Conservation (phyloP, 2,113 vertebrate species). For the Tupaia tana region DNA sequence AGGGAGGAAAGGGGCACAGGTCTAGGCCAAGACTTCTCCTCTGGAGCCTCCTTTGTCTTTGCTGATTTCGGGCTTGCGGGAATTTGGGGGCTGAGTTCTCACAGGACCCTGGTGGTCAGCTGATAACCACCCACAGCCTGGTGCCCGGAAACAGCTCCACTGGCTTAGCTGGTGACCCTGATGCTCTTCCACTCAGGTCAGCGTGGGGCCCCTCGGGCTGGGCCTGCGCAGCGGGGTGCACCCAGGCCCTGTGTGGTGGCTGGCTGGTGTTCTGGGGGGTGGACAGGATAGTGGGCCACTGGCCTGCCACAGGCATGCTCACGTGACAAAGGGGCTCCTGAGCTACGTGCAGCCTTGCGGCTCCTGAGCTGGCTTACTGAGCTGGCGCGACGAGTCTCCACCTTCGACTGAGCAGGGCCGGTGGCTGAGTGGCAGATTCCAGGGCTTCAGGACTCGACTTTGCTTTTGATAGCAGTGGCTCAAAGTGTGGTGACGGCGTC, state of each 20-base stretch:
- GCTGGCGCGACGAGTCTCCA: too few relatives aligned
- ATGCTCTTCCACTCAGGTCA: neutral
- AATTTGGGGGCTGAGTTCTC: neutral
- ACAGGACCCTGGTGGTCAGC: neutral
- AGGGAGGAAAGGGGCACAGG: neutral
- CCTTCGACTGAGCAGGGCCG: neutral
- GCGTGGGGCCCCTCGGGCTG: accelerated
- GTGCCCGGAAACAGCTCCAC: neutral
- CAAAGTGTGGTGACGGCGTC: neutral
- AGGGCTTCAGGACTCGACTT: too few relatives aligned
- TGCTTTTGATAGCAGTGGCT: neutral
- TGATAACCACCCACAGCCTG: too few relatives aligned
- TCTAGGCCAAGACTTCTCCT: neutral
- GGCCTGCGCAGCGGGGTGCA: neutral
- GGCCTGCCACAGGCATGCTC: too few relatives aligned
- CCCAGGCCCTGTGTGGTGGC: too few relatives aligned
- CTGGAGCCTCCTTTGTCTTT: neutral
- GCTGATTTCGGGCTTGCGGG: neutral
- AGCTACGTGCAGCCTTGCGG: too few relatives aligned
- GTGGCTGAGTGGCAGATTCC: too few relatives aligned
- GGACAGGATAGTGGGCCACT: too few relatives aligned
- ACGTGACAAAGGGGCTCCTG: too few relatives aligned
- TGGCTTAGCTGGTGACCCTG: accelerated
- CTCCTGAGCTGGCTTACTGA: neutral
- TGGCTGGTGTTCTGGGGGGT: neutral